Base-by-base conservation (phyloP, 2,113 vertebrate genomes). In the Trematomus loennbergii region DNA sequence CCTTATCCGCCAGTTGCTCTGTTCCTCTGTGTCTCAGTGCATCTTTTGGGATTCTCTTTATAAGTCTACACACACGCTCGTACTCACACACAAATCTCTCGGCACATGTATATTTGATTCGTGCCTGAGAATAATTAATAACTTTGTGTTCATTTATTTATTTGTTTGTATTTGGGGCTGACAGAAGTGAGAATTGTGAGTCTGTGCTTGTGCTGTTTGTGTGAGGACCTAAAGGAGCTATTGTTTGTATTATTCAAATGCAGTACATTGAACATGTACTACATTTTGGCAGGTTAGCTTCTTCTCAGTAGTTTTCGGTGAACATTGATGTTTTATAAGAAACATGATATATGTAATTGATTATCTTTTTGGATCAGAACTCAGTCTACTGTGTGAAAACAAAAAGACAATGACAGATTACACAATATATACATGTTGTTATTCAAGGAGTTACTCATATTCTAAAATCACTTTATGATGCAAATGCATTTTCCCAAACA, bases 81-180 rank as follows among this genome's bases (percentile, higher is more conserved):
- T 61, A 64, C 57, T 16, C 61, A 52, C 72, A 18, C 57, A 75
- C 76, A 54, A 79, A 81, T 88, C 90, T 91, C 93, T 7, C 70
- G 82, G 86, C 87, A 72, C 87, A 92, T 94, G 77, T 88, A 89
- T 92, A 90, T 93, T 93, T 92, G 86, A 94, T 94, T 89, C 72
- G 79, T 81, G 68, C 82, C 79, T 92, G 76, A 82, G 87, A 94
- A 93, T 94, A 89, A 94, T 92, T 88, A 91, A 93, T 94, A 89
- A 75, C 88, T 52, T 68, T 89, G 76, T 92, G 84, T 90, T 92
- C 64, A 92, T 88, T 94, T 92, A 93, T 94, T 94, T 93, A 94
- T 91, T 87, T 94, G 91, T 94, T 94, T 93, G 89, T 92, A 88
- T 94, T 93, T 88, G 83, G 90, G 77, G 67, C 82, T 76, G 88